These are phyloP conservation scores for Apodemus agrarius DNA, from an alignment of 2,797 vertebrate genomes.

Conservation along the genomic window DNA sequence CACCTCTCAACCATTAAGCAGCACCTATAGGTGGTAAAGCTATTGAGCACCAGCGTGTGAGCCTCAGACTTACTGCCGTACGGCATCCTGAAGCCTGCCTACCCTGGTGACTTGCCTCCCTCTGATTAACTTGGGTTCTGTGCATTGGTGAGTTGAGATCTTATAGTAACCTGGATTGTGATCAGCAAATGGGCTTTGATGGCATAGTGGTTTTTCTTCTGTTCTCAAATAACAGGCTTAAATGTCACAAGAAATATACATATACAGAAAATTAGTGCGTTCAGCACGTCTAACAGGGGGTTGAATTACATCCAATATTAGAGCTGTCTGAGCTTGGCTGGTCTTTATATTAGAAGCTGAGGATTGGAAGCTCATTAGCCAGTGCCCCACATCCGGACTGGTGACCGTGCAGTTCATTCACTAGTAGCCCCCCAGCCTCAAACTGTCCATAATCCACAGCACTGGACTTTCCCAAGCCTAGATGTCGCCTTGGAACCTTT, in stretches of 20 bases:
- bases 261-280: neutral
- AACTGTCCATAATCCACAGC: too few species aligned
- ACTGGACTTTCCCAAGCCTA: neutral
- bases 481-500: neutral
- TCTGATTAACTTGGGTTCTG: neutral
- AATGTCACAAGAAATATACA: neutral
- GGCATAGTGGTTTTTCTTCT: neutral
- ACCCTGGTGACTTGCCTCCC: neutral
- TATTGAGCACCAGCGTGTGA: neutral
- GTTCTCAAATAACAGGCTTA: conserved; percentile 43
- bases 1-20: neutral
- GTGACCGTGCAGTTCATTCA: neutral
- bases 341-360: neutral
- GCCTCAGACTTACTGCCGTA: neutral
- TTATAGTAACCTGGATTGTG: neutral
- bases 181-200: neutral
- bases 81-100: neutral
- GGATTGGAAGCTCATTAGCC: neutral
- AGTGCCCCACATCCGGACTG: neutral
- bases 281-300: neutral
- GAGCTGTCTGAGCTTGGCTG: neutral
- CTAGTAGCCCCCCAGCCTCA: neutral
- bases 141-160: neutral
- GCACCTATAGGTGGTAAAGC: neutral
- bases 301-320: neutral